Evolutionary conservation across 2,888 invertebrate genomes (phyloP), one percentile per base, ranked within the genome.

Genomic region (Netelia fuscicornis): DNA sequence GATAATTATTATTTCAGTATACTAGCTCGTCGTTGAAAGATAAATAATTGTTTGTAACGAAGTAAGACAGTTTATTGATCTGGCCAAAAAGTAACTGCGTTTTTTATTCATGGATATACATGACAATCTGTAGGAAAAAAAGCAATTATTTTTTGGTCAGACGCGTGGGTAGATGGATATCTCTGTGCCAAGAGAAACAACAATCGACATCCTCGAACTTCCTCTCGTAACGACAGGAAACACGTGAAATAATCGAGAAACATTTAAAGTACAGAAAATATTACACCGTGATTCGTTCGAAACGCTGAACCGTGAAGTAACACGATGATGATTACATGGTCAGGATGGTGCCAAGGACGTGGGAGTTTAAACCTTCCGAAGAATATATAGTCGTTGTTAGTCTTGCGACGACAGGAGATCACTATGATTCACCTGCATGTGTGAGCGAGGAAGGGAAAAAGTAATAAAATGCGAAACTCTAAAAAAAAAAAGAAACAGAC

Each of bases 351-450:
- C 65, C 81, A 85, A 85, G 86, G 81, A 64, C 80, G 84, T 68
- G 76, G 54, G 68, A 80, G 17, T 76, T 75, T 42, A 30, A 74
- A 25, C 25, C 23, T 5, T 9, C 37, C 11, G 8, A 13, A n/a
- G 60, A 74, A 56, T 81, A 72, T 20, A 56, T 23, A 20, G 10
- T 37, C 58, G 9, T 52, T 74, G 52, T 65, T 79, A 58, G 48
- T 68, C 58, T 70, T 65, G 84, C 80, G 85, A 82, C 79, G 81
- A 86, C 83, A 83, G 72, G 25, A 64, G 67, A 87, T 88, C 74
- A 86, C 85, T 83, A 84, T 85, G 83, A 89, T 89, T 88, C 89
- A 89, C 87, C 88, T 87, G 86, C 71, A 60, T 83, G 85, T 65
- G 56, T 67, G 79, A 86, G 78, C 81, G 83, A 71, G 79, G 72